Evolutionary conservation across 1,140 invertebrate species (phyloP), one percentile per base, ranked within the genome.

Genomic region (Micrasema longulum): DNA sequence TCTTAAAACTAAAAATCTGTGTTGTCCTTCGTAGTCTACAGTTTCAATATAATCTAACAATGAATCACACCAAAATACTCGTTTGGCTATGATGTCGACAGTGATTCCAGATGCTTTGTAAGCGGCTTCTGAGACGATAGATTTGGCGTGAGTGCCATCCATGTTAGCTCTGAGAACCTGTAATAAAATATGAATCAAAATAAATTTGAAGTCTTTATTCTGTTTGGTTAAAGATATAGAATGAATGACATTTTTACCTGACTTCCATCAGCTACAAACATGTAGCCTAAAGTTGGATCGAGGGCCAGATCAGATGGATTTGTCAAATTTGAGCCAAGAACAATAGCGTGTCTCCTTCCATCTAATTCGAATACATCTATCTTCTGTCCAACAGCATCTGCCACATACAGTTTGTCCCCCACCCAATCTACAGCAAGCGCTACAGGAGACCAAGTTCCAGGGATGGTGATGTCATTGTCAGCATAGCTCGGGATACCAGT

Each of bases 21-120:
- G 88, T 14, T 89, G 87, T 0, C 97, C 98, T 70, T 97, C 91
- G 79, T 99, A 99, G 80, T 98, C 94, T 1, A 97, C 95, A 0
- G 96, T 97, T 79, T 99, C 97, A 72, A 99, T 99, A 79, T 98
- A 99, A 83, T 99, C 97, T 38, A 99, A 82, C 5, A 98, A 85
- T 0, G 94, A 94, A 81, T 99, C 97, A 77, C 96, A 98, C 94
- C 97, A 99, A 82, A 96, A 98, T 7, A 99, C 89, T 38, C 96
- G 85, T 78, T 93, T 91, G 0, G 92, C 91, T 5, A 97, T 93
- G 5, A 95, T 92, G 81, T 96, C 95, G 0, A 95, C 90, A 0
- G 95, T 89, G 0, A 97, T 88, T 41, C 93, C 96, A 16, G 91
- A 93, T 1, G 93, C 96, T 84, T 93, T 94, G 80, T 97, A 97